Conservation (phyloP, 64 coral and sea anemone species). For the Anthopleura sola region DNA sequence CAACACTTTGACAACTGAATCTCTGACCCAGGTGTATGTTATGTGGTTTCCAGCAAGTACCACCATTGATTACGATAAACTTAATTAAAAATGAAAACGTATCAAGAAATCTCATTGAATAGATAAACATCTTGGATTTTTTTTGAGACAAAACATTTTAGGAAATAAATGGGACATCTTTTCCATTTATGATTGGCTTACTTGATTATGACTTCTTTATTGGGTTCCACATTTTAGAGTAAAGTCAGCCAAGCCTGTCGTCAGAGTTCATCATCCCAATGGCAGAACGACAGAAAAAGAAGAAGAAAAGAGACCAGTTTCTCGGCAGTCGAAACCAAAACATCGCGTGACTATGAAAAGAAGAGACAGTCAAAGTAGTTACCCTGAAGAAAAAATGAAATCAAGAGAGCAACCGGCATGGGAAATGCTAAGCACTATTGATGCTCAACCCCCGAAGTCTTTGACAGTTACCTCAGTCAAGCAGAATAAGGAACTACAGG, state of each 20-base stretch:
- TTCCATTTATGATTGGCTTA: background rate
- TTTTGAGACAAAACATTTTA: background rate
- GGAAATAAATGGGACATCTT: background rate
- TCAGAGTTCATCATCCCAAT: background rate
- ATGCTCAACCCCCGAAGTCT: constrained; percentile 73
- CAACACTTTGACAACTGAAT: too few relatives aligned
- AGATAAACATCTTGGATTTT: background rate
- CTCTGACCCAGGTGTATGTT: too few relatives aligned
- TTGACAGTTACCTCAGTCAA: constrained; percentile 77
- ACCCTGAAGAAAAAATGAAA: constrained; percentile 41
- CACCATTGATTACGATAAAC: too few relatives aligned
- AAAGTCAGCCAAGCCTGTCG: background rate
- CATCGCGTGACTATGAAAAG: constrained; percentile 6
- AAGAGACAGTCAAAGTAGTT: constrained; percentile 64
- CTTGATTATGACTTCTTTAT: too few relatives aligned
- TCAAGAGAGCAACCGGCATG: constrained; percentile 38
- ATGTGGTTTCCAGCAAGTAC: too few relatives aligned
- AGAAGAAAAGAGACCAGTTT: constrained; percentile 30
- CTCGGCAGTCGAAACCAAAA: background rate
- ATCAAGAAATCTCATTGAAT: background rate
- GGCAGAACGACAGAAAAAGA: background rate
- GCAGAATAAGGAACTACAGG: constrained; percentile 79
- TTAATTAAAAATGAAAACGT: too few relatives aligned
- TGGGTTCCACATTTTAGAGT: background rate
- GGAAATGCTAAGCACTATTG: constrained; percentile 80